These are phyloP conservation scores for Osedax fenrisi DNA, from an alignment of 2,888 invertebrate species.

Conservation along the genomic window DNA sequence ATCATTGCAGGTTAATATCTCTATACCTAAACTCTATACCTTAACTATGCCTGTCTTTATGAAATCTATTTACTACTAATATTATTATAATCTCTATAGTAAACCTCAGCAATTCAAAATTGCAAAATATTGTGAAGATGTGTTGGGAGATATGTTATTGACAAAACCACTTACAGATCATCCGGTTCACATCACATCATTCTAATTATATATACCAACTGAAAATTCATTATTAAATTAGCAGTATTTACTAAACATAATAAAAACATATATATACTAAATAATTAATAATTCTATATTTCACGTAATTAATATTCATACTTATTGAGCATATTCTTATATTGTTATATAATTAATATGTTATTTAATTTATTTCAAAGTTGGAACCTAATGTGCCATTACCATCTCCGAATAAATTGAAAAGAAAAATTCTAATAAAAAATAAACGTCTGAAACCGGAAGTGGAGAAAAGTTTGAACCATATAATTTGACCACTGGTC, in stretches of 20 bases:
- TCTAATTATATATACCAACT: too few species aligned
- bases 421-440: constrained; percentile 91
- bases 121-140: constrained; percentile 97
- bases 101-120: constrained; percentile 87
- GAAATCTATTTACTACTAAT: constrained; percentile 1
- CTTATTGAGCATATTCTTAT: too few species aligned
- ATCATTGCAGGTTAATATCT: constrained; percentile 71
- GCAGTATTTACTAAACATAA: too few species aligned
- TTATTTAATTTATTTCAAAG: constrained; percentile 48
- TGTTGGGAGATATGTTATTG: constrained; percentile 77
- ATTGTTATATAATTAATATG: not conserved
- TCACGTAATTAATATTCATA: too few species aligned
- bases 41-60: too few species aligned
- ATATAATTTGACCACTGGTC: too few species aligned
- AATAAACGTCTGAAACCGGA: constrained; percentile 89
- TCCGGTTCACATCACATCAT: not conserved
- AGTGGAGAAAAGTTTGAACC: constrained; percentile 75
- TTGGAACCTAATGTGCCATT: constrained; percentile 79
- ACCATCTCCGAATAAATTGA: constrained; percentile 78
- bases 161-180: constrained; percentile 65
- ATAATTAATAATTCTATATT: too few species aligned
- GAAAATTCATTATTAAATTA: too few species aligned
- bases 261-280: too few species aligned
- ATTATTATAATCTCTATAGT: constrained; percentile 38
- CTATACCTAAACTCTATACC: not conserved